A percentile compares a stretch with the other conserved stretches of the same genome.
phyloP scores from a whole-genome alignment of 2,113 vertebrate species.

The Hippocampus abdominalis region DNA sequence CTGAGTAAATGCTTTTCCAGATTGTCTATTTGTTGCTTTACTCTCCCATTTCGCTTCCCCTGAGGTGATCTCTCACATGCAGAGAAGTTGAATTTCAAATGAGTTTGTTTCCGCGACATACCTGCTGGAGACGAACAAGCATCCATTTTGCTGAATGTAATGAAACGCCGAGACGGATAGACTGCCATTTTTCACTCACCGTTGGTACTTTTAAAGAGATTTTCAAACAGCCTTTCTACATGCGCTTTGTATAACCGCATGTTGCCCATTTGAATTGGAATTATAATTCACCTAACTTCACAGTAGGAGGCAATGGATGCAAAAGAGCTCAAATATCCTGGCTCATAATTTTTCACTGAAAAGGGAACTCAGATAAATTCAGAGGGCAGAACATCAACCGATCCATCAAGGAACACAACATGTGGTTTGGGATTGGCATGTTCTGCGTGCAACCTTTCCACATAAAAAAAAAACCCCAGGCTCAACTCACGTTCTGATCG shows the following conservation, averaged over 20 bases:
- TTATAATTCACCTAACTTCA: background rate
- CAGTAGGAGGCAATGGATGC: background rate
- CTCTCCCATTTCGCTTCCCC: slow-evolving; percentile 31
- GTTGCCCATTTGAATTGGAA: background rate
- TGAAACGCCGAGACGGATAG: slow-evolving; percentile 41
- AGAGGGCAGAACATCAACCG: no score
- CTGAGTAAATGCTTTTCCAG: slow-evolving; percentile 36
- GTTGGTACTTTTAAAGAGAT: background rate
- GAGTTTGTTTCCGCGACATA: slow-evolving; percentile 54
- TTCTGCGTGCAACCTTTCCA: no score
- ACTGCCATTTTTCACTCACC: slow-evolving; percentile 17
- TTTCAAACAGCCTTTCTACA: background rate
- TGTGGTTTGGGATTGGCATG: no score
- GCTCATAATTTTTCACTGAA: no score
- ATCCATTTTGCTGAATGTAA: background rate
- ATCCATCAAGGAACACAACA: no score
- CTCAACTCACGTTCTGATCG: no score
- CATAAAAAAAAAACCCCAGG: no score
- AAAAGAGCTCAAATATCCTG: background rate
- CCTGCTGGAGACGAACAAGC: slow-evolving; percentile 26
- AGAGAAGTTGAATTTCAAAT: slow-evolving; percentile 52
- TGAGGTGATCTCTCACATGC: slow-evolving; percentile 42
- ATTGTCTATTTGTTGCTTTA: slow-evolving; percentile 34
- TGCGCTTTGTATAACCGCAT: background rate
- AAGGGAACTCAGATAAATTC: no score